A percentile compares a stretch with the other conserved stretches of the same genome.
These are phyloP conservation scores for Rhamphomyia laevipes DNA, from an alignment of 2,888 invertebrate species.

Conservation along the genomic window DNA sequence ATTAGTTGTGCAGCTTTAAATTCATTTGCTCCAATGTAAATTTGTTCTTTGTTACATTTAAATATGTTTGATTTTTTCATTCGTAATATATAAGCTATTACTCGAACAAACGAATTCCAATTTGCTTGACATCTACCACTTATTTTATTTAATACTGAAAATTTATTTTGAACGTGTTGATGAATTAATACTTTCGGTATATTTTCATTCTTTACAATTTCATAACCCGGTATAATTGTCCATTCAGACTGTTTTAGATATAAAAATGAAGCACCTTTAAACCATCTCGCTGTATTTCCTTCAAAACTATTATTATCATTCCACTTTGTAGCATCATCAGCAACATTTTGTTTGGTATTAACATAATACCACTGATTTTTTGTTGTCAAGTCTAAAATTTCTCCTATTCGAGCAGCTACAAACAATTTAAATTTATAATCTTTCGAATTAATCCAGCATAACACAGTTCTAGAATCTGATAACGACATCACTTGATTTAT, in stretches of 20 bases:
- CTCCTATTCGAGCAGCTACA: too few species aligned
- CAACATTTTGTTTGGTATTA: conserved; percentile 4
- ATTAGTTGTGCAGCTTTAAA: too few species aligned
- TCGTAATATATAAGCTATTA: too few species aligned
- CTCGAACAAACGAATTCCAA: too few species aligned
- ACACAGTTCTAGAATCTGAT: conserved; percentile 7
- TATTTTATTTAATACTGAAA: too few species aligned
- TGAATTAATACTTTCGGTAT: too few species aligned
- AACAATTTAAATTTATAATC: conserved; percentile 2
- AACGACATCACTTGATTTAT: conserved; percentile 2
- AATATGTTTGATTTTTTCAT: too few species aligned
- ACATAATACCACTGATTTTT: neutral
- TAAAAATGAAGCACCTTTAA: neutral
- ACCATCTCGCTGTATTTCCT: neutral
- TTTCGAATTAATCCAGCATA: conserved; percentile 1
- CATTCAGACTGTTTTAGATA: neutral
- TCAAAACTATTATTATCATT: neutral
- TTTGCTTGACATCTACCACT: too few species aligned
- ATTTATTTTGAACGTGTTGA: too few species aligned
- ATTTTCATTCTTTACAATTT: neutral
- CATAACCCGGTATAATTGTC: neutral
- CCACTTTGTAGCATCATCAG: conserved; percentile 6
- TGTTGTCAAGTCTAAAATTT: neutral
- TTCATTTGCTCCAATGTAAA: too few species aligned
- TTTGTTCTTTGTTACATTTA: too few species aligned